Evolutionary conservation across 2,113 vertebrate species (phyloP), one percentile per base, ranked within the genome.

Genomic region (Scopus umbretta): DNA sequence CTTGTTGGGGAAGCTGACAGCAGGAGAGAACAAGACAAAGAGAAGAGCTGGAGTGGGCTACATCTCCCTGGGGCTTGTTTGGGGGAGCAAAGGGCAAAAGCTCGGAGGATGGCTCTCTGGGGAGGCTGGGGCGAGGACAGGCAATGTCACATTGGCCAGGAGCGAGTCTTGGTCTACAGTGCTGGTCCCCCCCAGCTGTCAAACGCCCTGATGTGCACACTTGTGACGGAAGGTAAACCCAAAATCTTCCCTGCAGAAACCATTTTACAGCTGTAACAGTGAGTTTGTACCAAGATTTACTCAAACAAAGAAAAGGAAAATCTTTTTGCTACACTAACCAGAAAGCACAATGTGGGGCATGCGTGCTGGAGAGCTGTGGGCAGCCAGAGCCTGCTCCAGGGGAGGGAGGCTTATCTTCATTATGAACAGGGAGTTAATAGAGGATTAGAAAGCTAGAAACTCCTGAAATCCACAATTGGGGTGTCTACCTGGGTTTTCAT

Each of bases 1-100:
- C 86, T 87, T 74, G 36, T 76, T 91, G 88, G 79, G 92, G 62
- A 94, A 83, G 70, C 67, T 86, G 82, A 89, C 79, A 94, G 84
- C 40, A 71, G 73, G 42, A 53, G 36, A 91, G 80, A 91, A 71
- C 19, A 90, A 88, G 59, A 88, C 66, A 70, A 92, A 88, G 61
- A 82, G 68, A 82, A 73, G 66, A 92, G 55, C 79, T 82, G 59
- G 61, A 86, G 34, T 18, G 45, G 59, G 79, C 52, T 67, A 18
- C 0, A 0, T 61, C 66, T 86, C 58, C 62, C 47, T 55, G 80
- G 56, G 71, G 63, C 58, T 87, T 72, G 18, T 80, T 38, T 75
- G 73, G 88, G 71, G 70, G 53, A 56, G 80, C 7, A 25, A 56
- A 79, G 25, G 67, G 67, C 36, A 40, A 86, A 83, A 66, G 58